A percentile compares a stretch with the other conserved stretches of the same genome.
Conservation (phyloP, 2,113 vertebrate genomes). For the Rhombomys opimus region DNA sequence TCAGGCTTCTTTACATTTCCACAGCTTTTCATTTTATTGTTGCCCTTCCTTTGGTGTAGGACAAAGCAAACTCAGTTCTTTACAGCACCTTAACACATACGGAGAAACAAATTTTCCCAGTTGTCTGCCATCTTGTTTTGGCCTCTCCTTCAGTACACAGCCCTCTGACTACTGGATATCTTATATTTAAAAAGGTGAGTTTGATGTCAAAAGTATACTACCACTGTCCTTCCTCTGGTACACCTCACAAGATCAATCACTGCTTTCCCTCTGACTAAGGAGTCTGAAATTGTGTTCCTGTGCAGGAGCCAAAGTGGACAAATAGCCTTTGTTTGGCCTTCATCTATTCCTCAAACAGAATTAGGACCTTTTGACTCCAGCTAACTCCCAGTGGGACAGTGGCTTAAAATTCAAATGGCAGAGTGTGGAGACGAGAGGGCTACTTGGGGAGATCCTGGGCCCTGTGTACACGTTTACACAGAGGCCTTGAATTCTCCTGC, state of each 20-base stretch:
- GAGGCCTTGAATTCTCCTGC: background rate
- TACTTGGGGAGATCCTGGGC: background rate
- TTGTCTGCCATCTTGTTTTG: background rate
- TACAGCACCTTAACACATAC: background rate
- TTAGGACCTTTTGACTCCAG: background rate
- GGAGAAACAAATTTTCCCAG: background rate
- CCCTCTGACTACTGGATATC: background rate
- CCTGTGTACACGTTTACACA: background rate
- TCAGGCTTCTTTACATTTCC: background rate
- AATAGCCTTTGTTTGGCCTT: slow-evolving; percentile 57
- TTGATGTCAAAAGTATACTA: background rate
- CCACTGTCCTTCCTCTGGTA: background rate
- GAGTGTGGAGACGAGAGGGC: background rate
- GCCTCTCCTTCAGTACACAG: background rate
- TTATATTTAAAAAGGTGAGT: background rate
- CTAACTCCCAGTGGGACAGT: background rate
- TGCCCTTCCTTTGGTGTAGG: background rate
- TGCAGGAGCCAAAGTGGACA: slow-evolving; percentile 35
- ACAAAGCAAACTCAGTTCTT: background rate
- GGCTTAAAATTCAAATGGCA: slow-evolving; percentile 34
- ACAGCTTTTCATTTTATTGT: slow-evolving; percentile 5
- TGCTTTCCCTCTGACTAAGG: background rate
- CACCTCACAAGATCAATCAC: slow-evolving; percentile 46
- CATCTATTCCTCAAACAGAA: slow-evolving; percentile 39
- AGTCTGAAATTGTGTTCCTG: background rate